A percentile compares a stretch with the other conserved stretches of the same genome.
These are phyloP conservation scores for Metaphire vulgaris DNA, from an alignment of 1,140 invertebrate genomes.

Conservation along the genomic window DNA sequence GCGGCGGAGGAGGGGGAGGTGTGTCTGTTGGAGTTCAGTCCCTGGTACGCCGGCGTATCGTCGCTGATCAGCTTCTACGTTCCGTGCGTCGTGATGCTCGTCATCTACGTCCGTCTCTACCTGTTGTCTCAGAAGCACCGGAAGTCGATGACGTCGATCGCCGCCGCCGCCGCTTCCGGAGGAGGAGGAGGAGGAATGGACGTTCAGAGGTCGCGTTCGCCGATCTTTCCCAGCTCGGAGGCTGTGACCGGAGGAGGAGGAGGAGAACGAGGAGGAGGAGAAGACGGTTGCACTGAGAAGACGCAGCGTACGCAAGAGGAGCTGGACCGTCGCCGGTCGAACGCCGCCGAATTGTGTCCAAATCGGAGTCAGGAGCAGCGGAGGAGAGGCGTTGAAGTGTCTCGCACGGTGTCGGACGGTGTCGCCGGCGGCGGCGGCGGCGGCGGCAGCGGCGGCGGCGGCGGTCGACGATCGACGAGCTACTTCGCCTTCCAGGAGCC, in stretches of 20 bases:
- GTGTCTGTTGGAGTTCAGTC: conserved; percentile 58
- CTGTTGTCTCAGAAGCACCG: not conserved
- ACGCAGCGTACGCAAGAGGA: too few relatives aligned
- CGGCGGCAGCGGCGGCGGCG: too few relatives aligned
- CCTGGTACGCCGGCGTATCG: conserved; percentile 89
- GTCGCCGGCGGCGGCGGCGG: conserved; percentile 38
- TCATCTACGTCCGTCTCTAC: conserved; percentile 62
- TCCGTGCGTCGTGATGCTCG: conserved; percentile 87
- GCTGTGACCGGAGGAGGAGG: not conserved
- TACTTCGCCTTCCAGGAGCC: too few relatives aligned
- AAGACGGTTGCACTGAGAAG: not conserved
- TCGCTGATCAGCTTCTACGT: conserved; percentile 95
- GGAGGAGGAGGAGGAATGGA: too few relatives aligned
- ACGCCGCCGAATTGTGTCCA: too few relatives aligned
- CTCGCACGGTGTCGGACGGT: too few relatives aligned
- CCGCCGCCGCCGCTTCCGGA: too few relatives aligned
- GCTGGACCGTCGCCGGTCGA: too few relatives aligned
- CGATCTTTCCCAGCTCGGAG: not conserved
- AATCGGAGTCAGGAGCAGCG: too few relatives aligned
- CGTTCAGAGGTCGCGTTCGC: not conserved
- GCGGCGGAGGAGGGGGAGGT: not conserved
- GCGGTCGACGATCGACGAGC: too few relatives aligned
- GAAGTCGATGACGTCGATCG: not conserved
- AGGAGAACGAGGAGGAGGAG: not conserved
- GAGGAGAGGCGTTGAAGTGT: too few relatives aligned